These are phyloP conservation scores for Notarius lentiginosus DNA, from an alignment of 2,113 vertebrate genomes.

Conservation along the genomic window DNA sequence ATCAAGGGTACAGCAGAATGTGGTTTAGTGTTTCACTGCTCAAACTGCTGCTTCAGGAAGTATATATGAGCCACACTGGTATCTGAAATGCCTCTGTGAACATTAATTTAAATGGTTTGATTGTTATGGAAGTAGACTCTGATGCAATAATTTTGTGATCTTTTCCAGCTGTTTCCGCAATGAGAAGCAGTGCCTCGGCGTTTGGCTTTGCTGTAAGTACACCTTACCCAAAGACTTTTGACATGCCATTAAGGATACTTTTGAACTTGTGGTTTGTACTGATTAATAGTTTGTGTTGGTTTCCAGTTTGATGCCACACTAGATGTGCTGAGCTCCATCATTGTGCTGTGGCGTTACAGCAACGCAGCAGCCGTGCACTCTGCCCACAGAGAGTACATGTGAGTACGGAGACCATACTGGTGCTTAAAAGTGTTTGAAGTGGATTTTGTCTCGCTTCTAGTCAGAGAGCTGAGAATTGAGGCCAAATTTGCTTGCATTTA, in stretches of 20 bases:
- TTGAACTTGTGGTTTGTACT: background rate
- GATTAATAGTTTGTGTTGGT: background rate
- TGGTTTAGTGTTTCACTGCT: no score
- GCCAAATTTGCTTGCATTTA: background rate
- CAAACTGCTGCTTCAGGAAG: no score
- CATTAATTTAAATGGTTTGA: background rate
- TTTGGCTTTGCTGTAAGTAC: slow-evolving; percentile 92
- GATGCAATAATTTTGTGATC: slow-evolving; percentile 40
- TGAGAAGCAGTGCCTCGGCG: slow-evolving; percentile 86
- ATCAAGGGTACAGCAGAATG: no score
- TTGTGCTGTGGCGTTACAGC: slow-evolving; percentile 98
- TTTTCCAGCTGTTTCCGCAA: slow-evolving; percentile 84
- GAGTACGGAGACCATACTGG: slow-evolving; percentile 66
- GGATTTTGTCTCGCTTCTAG: background rate
- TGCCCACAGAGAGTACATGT: slow-evolving; percentile 95
- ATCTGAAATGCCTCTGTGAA: background rate
- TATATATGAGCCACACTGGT: background rate
- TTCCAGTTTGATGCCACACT: slow-evolving; percentile 91
- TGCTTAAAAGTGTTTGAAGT: slow-evolving; percentile 11
- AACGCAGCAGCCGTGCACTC: slow-evolving; percentile 95
- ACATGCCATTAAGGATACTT: background rate
- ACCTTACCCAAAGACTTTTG: background rate
- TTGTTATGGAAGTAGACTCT: background rate
- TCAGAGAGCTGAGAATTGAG: background rate
- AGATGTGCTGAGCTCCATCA: slow-evolving; percentile 91